Conservation (phyloP, 2,113 vertebrate species). For the Myiozetetes cayanensis region DNA sequence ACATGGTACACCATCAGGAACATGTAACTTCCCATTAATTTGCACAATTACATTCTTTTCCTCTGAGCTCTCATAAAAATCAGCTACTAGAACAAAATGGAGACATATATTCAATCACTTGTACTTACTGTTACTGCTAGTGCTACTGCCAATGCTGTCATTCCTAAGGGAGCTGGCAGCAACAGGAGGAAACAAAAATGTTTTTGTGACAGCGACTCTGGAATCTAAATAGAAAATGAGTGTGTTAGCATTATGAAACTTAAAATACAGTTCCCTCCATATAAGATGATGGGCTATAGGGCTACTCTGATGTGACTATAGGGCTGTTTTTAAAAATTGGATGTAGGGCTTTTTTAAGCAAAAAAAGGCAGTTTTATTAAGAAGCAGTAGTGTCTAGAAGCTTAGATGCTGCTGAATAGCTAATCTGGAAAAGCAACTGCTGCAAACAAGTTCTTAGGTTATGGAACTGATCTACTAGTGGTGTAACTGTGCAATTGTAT, state of each 20-base stretch:
- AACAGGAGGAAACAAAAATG: conserved; percentile 81
- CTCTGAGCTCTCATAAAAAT: conserved; percentile 57
- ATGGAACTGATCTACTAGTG: neutral
- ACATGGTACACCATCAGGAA: conserved; percentile 50
- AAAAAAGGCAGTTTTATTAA: neutral
- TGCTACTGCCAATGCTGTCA: conserved; percentile 79
- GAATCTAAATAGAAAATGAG: conserved; percentile 80
- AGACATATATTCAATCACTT: conserved; percentile 65
- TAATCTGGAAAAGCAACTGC: neutral
- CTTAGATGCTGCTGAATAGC: neutral
- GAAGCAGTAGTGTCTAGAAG: neutral
- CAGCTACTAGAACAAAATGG: conserved; percentile 53
- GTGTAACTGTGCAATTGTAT: neutral
- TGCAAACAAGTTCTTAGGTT: neutral
- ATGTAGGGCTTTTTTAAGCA: neutral
- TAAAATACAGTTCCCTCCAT: conserved; percentile 40
- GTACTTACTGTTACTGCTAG: conserved; percentile 79
- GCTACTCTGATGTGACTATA: neutral
- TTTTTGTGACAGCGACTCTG: conserved; percentile 79
- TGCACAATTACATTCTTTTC: conserved; percentile 50
- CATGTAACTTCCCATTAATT: conserved; percentile 33
- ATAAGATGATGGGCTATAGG: neutral
- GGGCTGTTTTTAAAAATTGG: neutral
- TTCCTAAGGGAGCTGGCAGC: conserved; percentile 83
- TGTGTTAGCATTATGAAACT: conserved; percentile 64